phyloP scores from a whole-genome alignment of 2,888 invertebrate species.

The Serripes groenlandicus region DNA sequence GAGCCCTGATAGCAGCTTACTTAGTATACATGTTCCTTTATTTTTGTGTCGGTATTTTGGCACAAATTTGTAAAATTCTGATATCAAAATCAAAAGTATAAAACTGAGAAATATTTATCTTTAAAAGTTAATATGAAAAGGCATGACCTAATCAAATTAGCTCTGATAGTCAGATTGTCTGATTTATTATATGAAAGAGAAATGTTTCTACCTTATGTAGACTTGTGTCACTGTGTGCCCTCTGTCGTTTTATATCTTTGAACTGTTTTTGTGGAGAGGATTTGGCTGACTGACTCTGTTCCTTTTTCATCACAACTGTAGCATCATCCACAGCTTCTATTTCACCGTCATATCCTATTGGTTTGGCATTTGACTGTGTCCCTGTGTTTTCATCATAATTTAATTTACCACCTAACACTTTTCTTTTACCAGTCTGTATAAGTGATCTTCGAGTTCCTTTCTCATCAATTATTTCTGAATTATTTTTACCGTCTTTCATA shows the following conservation, averaged over 20 bases:
- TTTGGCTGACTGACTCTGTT: slow-evolving; percentile 62
- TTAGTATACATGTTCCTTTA: too few species aligned
- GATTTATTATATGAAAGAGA: too few species aligned
- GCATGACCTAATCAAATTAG: too few species aligned
- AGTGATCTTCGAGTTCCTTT: background rate
- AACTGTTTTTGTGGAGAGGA: slow-evolving; percentile 65
- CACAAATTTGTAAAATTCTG: too few species aligned
- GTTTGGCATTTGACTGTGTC: background rate
- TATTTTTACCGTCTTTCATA: slow-evolving; percentile 46
- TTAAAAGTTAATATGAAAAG: too few species aligned
- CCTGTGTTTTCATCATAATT: slow-evolving; percentile 9
- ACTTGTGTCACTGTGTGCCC: slow-evolving; percentile 74
- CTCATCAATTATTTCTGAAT: background rate
- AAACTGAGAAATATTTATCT: too few species aligned
- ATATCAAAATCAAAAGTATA: too few species aligned
- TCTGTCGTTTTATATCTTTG: slow-evolving; percentile 45
- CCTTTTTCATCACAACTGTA: slow-evolving; percentile 2
- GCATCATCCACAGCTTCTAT: slow-evolving; percentile 3
- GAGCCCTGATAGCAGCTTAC: too few species aligned
- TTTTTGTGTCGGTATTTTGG: too few species aligned
- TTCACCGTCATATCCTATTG: background rate
- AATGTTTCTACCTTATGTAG: slow-evolving; percentile 66
- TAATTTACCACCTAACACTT: slow-evolving; percentile 34
- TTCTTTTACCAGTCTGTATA: slow-evolving; percentile 46
- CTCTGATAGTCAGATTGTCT: too few species aligned